Conservation (phyloP, 2,113 vertebrate species). For the Balaenoptera acutorostrata region DNA sequence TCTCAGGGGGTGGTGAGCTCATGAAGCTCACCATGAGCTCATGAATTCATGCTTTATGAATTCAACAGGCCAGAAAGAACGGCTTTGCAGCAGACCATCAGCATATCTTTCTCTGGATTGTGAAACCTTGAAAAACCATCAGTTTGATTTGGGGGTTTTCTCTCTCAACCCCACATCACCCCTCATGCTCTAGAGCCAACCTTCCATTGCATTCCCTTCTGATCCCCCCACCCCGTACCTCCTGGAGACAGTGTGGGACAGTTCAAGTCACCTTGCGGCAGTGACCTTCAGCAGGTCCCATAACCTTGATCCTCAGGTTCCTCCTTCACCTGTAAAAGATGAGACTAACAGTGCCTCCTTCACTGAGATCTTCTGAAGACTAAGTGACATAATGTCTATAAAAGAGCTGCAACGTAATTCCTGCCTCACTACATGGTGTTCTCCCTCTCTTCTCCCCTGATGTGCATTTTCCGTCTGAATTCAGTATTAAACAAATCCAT, state of each 20-base stretch:
- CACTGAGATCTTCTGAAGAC: accelerated
- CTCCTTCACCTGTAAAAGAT: neutral
- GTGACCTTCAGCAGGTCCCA: neutral
- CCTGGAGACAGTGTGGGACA: neutral
- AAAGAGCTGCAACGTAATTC: neutral
- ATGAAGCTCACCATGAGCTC: no score
- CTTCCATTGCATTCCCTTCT: neutral
- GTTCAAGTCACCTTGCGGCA: neutral
- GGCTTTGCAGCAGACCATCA: neutral
- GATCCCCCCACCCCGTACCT: neutral
- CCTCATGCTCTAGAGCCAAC: neutral
- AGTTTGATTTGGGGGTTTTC: neutral
- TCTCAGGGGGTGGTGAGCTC: neutral
- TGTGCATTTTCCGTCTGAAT: neutral
- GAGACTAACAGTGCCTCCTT: neutral
- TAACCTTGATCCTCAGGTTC: neutral
- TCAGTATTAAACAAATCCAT: neutral
- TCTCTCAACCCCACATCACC: neutral
- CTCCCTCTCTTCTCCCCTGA: accelerated
- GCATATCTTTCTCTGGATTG: neutral
- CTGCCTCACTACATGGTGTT: accelerated
- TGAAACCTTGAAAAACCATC: neutral
- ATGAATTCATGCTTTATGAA: neutral
- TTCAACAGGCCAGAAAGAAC: neutral
- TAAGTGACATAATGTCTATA: neutral